Evolutionary conservation across 2,797 vertebrate species (phyloP).

Genomic region (Lacerta bilineata): DNA sequence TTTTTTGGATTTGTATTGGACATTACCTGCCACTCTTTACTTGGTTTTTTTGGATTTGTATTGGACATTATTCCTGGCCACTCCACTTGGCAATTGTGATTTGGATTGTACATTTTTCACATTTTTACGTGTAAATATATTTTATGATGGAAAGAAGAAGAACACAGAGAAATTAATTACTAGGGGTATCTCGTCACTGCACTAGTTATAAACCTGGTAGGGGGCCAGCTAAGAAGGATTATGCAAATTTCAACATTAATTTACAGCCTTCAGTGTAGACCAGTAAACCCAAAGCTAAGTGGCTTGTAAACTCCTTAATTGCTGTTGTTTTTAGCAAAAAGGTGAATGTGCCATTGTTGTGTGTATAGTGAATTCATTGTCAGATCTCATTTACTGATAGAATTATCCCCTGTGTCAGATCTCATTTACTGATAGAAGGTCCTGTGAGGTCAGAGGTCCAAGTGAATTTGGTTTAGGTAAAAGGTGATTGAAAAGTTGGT

Average conservation of each 20-base stretch:
- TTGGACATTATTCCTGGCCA: no score
- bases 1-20: conserved; percentile 7
- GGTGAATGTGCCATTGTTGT: background rate
- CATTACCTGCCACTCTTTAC: background rate
- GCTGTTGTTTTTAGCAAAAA: conserved; percentile 37
- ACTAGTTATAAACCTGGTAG: conserved; percentile 1
- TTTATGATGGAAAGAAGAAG: background rate
- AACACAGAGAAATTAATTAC: background rate
- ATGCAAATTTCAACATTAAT: conserved; percentile 18
- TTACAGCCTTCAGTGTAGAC: background rate
- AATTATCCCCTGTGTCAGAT: conserved; percentile 18
- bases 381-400: conserved; percentile 9
- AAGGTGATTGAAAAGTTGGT: background rate
- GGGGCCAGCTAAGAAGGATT: conserved; percentile 8
- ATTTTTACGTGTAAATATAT: background rate
- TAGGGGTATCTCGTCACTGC: background rate
- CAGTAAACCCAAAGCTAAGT: background rate
- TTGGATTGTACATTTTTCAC: background rate
- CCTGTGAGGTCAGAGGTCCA: conserved; percentile 34
- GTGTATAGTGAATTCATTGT: conserved; percentile 27
- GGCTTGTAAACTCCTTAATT: conserved; percentile 28
- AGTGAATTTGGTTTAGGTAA: background rate
- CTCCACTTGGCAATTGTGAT: background rate
- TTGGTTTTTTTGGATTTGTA: no score
- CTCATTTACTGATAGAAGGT: background rate